A percentile compares a stretch with the other conserved stretches of the same genome.
These are phyloP conservation scores for Eucera pruinosa DNA, from an alignment of 2,888 invertebrate species.

Conservation along the genomic window DNA sequence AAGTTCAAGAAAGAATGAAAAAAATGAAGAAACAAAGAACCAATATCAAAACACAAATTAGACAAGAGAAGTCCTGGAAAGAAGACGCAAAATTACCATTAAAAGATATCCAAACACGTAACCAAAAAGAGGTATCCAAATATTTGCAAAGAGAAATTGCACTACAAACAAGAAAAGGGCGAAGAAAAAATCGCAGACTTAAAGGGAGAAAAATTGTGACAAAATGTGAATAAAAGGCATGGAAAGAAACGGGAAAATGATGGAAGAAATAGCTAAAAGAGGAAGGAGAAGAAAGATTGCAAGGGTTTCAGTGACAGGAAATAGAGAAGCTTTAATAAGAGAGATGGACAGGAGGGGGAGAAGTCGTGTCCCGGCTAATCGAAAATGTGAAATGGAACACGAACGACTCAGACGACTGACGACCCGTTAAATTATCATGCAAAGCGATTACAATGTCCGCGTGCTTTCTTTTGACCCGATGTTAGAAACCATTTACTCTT, in stretches of 20 bases:
- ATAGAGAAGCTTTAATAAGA: constrained; percentile 67
- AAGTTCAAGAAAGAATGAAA: no score
- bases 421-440: constrained; percentile 68
- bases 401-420: constrained; percentile 54
- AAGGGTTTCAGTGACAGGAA: constrained; percentile 32
- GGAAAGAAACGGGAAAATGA: background rate
- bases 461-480: constrained; percentile 41
- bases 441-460: constrained; percentile 62
- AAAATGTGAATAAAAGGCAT: no score
- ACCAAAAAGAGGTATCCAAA: no score
- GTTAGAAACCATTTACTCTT: constrained; percentile 7
- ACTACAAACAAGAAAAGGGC: no score
- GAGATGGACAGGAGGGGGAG: constrained; percentile 16
- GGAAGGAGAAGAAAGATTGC: background rate
- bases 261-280: background rate
- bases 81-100: no score
- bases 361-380: constrained; percentile 69
- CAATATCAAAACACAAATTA: no score
- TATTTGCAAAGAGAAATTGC: no score
- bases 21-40: no score
- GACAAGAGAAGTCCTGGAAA: no score
- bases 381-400: constrained; percentile 69
- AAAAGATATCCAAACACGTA: no score
- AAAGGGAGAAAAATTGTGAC: no score
- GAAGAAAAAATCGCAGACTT: no score